phyloP scores from a whole-genome alignment of 2,113 vertebrate genomes.

The Heloderma charlesbogerti region DNA sequence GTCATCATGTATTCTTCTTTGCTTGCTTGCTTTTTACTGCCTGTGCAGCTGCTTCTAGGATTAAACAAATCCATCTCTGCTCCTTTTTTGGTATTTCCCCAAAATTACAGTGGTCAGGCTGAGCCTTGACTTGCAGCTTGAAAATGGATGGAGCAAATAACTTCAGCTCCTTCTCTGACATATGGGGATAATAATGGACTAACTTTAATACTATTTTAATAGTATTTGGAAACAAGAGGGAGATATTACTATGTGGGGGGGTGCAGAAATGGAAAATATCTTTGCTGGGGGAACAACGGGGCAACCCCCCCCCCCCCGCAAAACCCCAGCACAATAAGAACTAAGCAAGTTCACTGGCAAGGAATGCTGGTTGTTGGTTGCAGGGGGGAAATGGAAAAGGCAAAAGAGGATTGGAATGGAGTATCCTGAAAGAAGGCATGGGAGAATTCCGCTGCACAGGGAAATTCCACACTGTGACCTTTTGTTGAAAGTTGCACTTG shows the following conservation, averaged over 20 bases:
- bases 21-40: background rate
- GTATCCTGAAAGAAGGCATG: background rate
- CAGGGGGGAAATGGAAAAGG: background rate
- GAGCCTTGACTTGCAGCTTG: fast-evolving
- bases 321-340: too few relatives aligned
- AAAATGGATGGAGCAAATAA: background rate
- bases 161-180: background rate
- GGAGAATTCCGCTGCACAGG: background rate
- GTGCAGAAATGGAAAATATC: background rate
- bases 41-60: background rate
- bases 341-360: too few relatives aligned
- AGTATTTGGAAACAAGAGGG: background rate
- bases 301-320: too few relatives aligned
- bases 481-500: background rate
- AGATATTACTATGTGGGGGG: background rate
- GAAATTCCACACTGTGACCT: background rate
- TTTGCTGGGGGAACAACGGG: background rate
- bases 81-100: background rate
- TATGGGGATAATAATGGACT: background rate
- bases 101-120: background rate
- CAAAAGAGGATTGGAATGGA: background rate
- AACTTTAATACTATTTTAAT: background rate
- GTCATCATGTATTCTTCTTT: background rate
- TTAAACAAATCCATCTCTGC: conserved; percentile 14
- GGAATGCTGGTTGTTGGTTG: background rate